phyloP scores from a whole-genome alignment of 2,888 invertebrate species.

The Seira sanloemensis region DNA sequence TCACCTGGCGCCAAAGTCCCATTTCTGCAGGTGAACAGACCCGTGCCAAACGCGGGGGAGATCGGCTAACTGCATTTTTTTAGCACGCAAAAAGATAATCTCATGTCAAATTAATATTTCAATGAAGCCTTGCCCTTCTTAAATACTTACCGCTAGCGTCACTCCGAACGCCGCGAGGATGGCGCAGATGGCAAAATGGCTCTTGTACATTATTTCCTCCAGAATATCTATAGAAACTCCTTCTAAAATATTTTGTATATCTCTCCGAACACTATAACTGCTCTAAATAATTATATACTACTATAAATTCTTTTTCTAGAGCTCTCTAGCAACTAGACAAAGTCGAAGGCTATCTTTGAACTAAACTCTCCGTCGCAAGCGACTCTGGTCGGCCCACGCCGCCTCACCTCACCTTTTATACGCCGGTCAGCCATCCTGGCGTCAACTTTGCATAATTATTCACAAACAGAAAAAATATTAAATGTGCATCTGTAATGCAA shows the following conservation, averaged over 20 bases:
- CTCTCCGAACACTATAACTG: not conserved
- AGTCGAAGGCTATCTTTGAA: not conserved
- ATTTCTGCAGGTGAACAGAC: conserved; percentile 41
- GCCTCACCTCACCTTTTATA: conserved; percentile 39
- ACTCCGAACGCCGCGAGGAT: conserved; percentile 17
- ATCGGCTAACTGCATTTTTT: conserved; percentile 33
- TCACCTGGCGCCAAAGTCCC: conserved; percentile 45
- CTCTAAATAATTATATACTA: not conserved
- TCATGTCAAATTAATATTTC: too few relatives aligned
- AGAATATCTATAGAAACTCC: too few relatives aligned
- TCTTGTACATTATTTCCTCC: not conserved
- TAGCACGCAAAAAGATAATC: too few relatives aligned
- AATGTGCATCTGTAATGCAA: too few relatives aligned
- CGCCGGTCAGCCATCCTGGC: conserved; percentile 35
- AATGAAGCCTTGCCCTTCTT: not conserved
- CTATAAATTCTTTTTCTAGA: not conserved
- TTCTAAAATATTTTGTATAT: not conserved
- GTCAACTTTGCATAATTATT: conserved; percentile 25
- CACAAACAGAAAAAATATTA: too few relatives aligned
- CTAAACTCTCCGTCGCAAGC: not conserved
- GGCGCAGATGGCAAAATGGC: not conserved
- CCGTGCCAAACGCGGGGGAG: conserved; percentile 36
- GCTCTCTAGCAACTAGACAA: too few relatives aligned
- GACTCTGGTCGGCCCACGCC: not conserved
- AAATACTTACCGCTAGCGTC: conserved; percentile 31